A percentile compares a stretch with the other conserved stretches of the same genome.
phyloP scores from a whole-genome alignment of 2,888 invertebrate species.

The Eutolmus rufibarbis region DNA sequence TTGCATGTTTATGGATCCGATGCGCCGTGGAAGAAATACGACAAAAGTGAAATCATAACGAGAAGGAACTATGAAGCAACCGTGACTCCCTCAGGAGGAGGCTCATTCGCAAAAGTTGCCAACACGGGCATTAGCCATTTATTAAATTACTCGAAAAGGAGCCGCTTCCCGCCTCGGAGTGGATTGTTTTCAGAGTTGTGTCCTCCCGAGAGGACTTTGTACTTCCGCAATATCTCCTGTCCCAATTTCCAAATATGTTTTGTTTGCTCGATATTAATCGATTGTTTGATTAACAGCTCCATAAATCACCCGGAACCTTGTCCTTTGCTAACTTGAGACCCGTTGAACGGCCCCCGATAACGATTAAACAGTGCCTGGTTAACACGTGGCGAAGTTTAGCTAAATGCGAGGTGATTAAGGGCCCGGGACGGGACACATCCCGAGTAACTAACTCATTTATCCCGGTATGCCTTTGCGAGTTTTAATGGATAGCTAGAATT shows the following conservation, averaged over 20 bases:
- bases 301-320: constrained; percentile 10
- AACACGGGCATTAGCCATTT: background rate
- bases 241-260: background rate
- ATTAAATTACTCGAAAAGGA: constrained; percentile 1
- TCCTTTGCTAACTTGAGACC: constrained; percentile 16
- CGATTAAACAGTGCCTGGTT: constrained; percentile 9
- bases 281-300: constrained; percentile 28
- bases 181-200: background rate
- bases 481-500: background rate
- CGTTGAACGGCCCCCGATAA: constrained; percentile 3
- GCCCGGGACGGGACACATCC: background rate
- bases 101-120: background rate
- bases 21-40: constrained; percentile 21
- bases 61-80: constrained; percentile 2
- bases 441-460: background rate
- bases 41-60: constrained; percentile 31
- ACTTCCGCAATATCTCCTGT: background rate
- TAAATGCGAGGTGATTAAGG: background rate
- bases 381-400: background rate
- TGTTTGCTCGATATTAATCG: constrained; percentile 41
- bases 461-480: background rate
- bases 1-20: constrained; percentile 45
- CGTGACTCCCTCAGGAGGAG: background rate
- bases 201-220: background rate
- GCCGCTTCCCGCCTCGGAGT: background rate